Evolutionary conservation across 2,888 invertebrate genomes (phyloP).

Genomic region (Drosophila prolongata): DNA sequence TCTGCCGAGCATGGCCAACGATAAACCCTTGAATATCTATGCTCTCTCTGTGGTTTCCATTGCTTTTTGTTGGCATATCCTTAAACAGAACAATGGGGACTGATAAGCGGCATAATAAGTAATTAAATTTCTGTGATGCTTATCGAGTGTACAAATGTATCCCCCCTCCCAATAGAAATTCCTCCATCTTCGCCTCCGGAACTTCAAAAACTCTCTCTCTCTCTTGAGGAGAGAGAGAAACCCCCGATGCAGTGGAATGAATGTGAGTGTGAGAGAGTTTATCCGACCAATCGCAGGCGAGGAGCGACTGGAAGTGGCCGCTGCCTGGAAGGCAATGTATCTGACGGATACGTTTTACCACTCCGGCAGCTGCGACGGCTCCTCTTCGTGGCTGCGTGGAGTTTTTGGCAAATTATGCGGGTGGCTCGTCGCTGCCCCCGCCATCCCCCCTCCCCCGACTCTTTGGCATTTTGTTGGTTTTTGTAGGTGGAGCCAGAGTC

Average conservation of each 20-base stretch:
- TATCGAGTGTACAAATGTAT: conserved; percentile 44
- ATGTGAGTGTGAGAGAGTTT: conserved; percentile 45
- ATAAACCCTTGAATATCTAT: conserved; percentile 29
- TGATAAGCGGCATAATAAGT: conserved; percentile 69
- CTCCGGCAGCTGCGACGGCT: conserved; percentile 9
- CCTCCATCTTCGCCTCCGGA: conserved; percentile 4
- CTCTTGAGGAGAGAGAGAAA: conserved; percentile 1
- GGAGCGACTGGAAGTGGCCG: conserved; percentile 54
- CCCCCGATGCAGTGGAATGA: conserved; percentile 2
- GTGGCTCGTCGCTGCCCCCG: conserved; percentile 57
- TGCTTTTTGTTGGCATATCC: conserved; percentile 21
- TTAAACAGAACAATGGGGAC: conserved; percentile 22
- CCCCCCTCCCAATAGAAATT: neutral
- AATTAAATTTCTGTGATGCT: conserved; percentile 68
- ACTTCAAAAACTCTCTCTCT: conserved; percentile 38
- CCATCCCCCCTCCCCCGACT: conserved; percentile 21
- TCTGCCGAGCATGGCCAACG: conserved; percentile 15
- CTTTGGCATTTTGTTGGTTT: conserved; percentile 58
- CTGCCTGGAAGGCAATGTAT: conserved; percentile 47
- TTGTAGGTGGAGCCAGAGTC: conserved; percentile 81
- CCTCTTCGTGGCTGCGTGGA: conserved; percentile 51
- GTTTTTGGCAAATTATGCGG: conserved; percentile 80
- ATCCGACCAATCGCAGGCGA: conserved; percentile 70
- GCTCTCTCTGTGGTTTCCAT: conserved; percentile 13
- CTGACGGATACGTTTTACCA: conserved; percentile 59